These are phyloP conservation scores for Sialis lutaria DNA, from an alignment of 2,888 invertebrate species.

Conservation along the genomic window DNA sequence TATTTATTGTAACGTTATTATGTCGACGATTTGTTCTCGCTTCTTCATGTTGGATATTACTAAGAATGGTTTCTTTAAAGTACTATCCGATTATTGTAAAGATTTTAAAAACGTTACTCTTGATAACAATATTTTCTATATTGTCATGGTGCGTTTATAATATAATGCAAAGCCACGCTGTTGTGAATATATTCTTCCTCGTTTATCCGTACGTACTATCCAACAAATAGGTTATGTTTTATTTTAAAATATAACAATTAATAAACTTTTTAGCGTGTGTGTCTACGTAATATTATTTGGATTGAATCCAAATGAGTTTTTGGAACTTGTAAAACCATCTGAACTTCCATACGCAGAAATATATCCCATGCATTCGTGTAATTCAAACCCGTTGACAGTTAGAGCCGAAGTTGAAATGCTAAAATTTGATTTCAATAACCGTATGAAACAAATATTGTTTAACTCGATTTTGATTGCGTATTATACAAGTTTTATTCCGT, in stretches of 20 bases:
- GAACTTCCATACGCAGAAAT: slow-evolving; percentile 27
- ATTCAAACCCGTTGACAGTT: slow-evolving; percentile 48
- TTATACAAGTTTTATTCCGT: slow-evolving; percentile 76
- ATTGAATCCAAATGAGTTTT: slow-evolving; percentile 54
- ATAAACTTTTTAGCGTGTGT: slow-evolving; percentile 36
- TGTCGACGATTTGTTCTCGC: slow-evolving; percentile 59
- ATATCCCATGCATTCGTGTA: slow-evolving; percentile 60
- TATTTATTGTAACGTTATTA: slow-evolving; percentile 67
- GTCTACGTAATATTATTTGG: slow-evolving; percentile 73
- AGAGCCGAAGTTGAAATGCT: slow-evolving; percentile 74
- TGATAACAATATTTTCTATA: slow-evolving; percentile 38
- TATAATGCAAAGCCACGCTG: slow-evolving; percentile 55
- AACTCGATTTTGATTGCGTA: slow-evolving; percentile 72
- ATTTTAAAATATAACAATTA: not conserved
- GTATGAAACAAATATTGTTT: slow-evolving; percentile 70
- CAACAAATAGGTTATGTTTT: not conserved
- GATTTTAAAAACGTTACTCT: slow-evolving; percentile 15
- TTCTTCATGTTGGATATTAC: slow-evolving; percentile 17
- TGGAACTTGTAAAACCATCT: slow-evolving; percentile 37
- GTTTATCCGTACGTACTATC: slow-evolving; percentile 70
- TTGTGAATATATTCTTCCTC: slow-evolving; percentile 66
- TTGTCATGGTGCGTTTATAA: slow-evolving; percentile 52
- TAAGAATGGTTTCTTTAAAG: slow-evolving; percentile 15
- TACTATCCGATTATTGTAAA: not conserved
- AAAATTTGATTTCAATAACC: slow-evolving; percentile 71